Conservation (phyloP, 2,888 invertebrate species). For the Resseliella maxima region DNA sequence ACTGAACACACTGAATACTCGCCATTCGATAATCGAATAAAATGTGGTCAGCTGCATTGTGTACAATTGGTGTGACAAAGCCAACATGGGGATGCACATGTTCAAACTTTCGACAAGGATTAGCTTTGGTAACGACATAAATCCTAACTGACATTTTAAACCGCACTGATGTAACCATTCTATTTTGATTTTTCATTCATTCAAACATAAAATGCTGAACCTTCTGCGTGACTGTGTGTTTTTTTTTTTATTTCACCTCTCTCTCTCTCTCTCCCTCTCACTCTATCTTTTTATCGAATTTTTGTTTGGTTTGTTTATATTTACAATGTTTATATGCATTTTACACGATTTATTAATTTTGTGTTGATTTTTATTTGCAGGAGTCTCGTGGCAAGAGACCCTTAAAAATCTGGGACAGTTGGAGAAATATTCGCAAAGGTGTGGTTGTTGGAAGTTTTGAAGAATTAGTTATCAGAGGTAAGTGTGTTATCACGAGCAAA, state of each 20-base stretch:
- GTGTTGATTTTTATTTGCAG: constrained; percentile 70
- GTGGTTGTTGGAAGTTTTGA: constrained; percentile 92
- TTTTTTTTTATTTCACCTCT: no score
- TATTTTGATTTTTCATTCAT: no score
- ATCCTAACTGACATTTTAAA: constrained; percentile 20
- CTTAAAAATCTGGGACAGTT: constrained; percentile 97
- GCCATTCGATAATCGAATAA: neutral
- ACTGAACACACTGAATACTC: no score
- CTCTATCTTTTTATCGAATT: no score
- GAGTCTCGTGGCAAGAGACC: constrained; percentile 96
- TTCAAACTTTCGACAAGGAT: constrained; percentile 68
- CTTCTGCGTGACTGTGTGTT: no score
- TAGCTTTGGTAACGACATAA: constrained; percentile 60
- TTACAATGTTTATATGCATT: no score
- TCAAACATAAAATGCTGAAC: no score
- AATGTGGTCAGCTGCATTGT: constrained; percentile 69
- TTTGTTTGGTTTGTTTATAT: no score
- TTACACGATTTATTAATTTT: constrained; percentile 34
- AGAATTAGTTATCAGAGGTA: constrained; percentile 85
- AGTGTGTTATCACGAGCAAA: constrained; percentile 63
- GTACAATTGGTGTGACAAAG: constrained; percentile 68
- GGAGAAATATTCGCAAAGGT: constrained; percentile 92
- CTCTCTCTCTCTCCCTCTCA: no score
- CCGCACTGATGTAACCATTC: neutral
- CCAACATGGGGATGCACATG: constrained; percentile 66